Base-by-base conservation (phyloP, 1,140 invertebrate genomes). In the Diploscapter pachys region DNA sequence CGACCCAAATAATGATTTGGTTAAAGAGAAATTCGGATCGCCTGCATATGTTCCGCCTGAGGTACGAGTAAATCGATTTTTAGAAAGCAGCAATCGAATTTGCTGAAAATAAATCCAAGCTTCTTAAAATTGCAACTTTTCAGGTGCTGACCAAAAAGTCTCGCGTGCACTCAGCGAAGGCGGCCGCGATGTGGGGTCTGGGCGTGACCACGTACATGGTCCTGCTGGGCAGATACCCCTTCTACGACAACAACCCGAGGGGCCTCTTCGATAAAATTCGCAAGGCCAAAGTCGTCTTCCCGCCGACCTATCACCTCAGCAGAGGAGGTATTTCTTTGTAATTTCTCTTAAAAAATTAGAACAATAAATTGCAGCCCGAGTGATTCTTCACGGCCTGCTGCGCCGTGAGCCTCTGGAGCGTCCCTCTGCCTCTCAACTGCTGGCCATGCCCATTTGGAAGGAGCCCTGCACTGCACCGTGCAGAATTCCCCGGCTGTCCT, bases 201-300 rank as follows among this genome's bases (percentile, higher is more conserved):
- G 95, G 95, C 54, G 93, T 98, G 62, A 92, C 97, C 82, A 89
- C 97, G 0, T 98, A 96, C 88, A 96, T 95, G 63, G 95, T 97
- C 93, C 90, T 98, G 71, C 92, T 95, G 77, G 95, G 95, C 83
- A 56, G 49, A 86, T 98, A 98, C 89, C 95, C 95, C 49, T 98
- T 98, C 89, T 94, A 95, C 86, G 94, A 96, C 86, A 90, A 90
- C 6, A 93, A 94, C 83, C 93, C 94, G 80, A 90, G 91, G 63
- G 91, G 90, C 64, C 88, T 97, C 48, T 96, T 98, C 84, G 91
- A 91, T 48, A 95, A 96, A 86, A 97, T 97, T 79, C 91, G 93
- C 0, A 90, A 92, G 64, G 93, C 94, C 3, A 91, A 92, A 81
- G 96, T 92, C 85, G 90, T 91, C 5, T 91, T 96, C 70, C 94